These are phyloP conservation scores for Acanthosepion esculentum DNA, from an alignment of 2,888 invertebrate genomes.

Conservation along the genomic window DNA sequence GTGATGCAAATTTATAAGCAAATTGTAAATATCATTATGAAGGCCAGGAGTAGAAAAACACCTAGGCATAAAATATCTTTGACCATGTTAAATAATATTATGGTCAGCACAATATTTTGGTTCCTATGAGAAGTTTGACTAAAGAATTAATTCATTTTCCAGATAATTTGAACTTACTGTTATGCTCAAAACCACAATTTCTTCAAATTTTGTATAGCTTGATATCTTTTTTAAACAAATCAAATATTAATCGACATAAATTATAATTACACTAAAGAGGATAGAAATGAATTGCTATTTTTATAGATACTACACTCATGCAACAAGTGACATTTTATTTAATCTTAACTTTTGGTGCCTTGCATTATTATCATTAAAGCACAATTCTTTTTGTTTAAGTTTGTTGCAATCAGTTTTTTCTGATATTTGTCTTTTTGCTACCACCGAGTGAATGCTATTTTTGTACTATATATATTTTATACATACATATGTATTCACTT, in stretches of 20 bases:
- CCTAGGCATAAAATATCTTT: background rate
- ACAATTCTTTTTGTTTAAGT: background rate
- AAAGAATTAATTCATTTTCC: background rate
- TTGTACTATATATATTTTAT: background rate
- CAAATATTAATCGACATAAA: background rate
- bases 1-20: background rate
- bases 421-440: background rate
- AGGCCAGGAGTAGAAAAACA: no score
- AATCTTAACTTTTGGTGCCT: background rate
- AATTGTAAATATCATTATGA: background rate
- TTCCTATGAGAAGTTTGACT: background rate
- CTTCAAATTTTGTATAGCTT: background rate
- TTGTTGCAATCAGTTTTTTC: background rate
- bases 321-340: background rate
- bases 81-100: background rate
- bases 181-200: background rate
- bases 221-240: background rate
- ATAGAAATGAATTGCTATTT: background rate
- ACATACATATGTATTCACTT: background rate
- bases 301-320: background rate
- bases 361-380: slow-evolving; percentile 8
- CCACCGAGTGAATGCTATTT: slow-evolving; percentile 33
- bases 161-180: no score
- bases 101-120: no score
- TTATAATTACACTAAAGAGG: background rate